phyloP scores from a whole-genome alignment of 2,113 vertebrate species.

The Ibidorhyncha struthersii region DNA sequence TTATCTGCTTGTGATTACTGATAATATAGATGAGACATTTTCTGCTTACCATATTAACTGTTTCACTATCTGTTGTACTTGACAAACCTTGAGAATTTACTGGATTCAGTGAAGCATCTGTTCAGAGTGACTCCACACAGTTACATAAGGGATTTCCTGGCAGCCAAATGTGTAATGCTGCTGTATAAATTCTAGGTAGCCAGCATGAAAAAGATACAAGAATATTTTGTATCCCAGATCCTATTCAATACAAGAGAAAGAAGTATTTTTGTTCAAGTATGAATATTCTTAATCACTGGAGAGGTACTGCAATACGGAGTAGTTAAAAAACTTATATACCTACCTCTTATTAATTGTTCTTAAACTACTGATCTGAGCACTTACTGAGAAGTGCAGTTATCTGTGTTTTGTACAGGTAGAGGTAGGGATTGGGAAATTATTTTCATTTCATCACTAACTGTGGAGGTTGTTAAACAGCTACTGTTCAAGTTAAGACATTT shows the following conservation, averaged over 20 bases:
- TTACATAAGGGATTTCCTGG: neutral
- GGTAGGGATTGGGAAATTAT: neutral
- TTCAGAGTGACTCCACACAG: neutral
- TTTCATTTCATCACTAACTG: neutral
- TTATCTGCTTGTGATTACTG: neutral
- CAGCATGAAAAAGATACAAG: neutral
- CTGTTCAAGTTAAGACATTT: constrained; percentile 7
- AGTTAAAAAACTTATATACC: neutral
- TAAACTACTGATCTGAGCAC: neutral
- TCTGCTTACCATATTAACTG: neutral
- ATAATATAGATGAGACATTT: neutral
- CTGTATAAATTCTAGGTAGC: neutral
- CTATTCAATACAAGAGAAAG: neutral
- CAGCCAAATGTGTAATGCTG: neutral
- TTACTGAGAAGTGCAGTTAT: neutral
- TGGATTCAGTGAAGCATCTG: neutral
- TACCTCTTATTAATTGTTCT: neutral
- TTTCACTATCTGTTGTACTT: neutral
- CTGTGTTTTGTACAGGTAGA: neutral
- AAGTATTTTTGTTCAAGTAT: neutral
- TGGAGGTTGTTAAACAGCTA: neutral
- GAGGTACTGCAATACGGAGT: neutral
- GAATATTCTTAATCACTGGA: neutral
- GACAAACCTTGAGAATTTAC: neutral
- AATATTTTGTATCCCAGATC: neutral